A percentile compares a stretch with the other conserved stretches of the same genome.
Conservation (phyloP, 1,140 invertebrate genomes). For the Cyrtorhinus lividipennis region DNA sequence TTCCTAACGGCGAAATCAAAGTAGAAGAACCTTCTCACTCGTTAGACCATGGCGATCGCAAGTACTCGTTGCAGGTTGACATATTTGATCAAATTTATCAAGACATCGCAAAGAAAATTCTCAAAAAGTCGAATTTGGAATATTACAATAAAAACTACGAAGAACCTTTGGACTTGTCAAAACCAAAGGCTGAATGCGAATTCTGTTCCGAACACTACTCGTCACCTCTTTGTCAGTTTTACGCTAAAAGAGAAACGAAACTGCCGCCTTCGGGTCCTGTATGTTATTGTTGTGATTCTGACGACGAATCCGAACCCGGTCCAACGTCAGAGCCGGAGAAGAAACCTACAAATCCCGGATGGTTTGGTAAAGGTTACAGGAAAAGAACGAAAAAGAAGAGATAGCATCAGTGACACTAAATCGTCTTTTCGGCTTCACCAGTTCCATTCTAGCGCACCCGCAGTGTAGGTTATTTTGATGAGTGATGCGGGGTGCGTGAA, state of each 20-base stretch:
- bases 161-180: conserved; percentile 23
- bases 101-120: conserved; percentile 20
- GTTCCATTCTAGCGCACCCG: too few relatives aligned
- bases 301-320: conserved; percentile 27
- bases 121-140: conserved; percentile 38
- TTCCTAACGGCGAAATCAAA: conserved; percentile 9
- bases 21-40: conserved; percentile 3
- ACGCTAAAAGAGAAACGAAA: conserved; percentile 18
- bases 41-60: conserved; percentile 6
- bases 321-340: conserved; percentile 19
- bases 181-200: conserved; percentile 18
- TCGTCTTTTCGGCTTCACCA: too few relatives aligned
- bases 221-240: conserved; percentile 19
- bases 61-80: conserved; percentile 16
- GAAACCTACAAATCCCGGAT: conserved; percentile 39
- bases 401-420: conserved; percentile 26
- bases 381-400: conserved; percentile 38
- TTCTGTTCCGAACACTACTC: conserved; percentile 20
- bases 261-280: conserved; percentile 23
- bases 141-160: conserved; percentile 23
- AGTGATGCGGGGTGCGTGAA: too few relatives aligned
- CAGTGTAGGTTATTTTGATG: too few relatives aligned
- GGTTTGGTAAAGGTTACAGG: conserved; percentile 46
- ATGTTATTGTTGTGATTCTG: conserved; percentile 41
- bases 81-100: conserved; percentile 22